Percentiles rank a stretch among this genome's conserved stretches.
These are phyloP conservation scores for Denticeps clupeoides DNA, from an alignment of 2,797 vertebrate genomes.

Conservation along the genomic window DNA sequence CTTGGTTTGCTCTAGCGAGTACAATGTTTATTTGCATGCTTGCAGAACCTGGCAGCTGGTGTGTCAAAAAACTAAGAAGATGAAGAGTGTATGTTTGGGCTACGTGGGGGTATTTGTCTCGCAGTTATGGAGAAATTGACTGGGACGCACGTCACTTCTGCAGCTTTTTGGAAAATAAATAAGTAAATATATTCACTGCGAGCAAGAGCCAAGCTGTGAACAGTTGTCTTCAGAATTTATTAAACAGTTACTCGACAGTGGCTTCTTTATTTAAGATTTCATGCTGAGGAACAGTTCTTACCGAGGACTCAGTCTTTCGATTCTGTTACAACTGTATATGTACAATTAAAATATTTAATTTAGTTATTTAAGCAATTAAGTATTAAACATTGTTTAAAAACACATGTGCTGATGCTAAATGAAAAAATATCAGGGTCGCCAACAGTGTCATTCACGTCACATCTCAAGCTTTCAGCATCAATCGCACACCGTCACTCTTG, in stretches of 20 bases:
- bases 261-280: neutral
- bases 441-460: no score
- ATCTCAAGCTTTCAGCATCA: no score
- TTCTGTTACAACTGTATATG: no score
- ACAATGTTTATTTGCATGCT: conserved; percentile 45
- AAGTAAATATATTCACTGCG: neutral
- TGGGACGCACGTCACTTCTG: neutral
- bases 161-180: neutral
- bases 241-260: neutral
- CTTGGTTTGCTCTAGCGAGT: conserved; percentile 51
- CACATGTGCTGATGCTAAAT: no score
- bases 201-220: neutral
- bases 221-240: neutral
- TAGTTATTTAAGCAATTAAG: no score
- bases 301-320: no score
- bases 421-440: no score
- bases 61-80: conserved; percentile 39
- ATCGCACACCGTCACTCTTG: no score
- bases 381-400: no score
- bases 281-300: neutral
- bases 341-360: no score
- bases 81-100: conserved; percentile 21
- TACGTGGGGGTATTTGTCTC: neutral
- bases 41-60: conserved; percentile 53
- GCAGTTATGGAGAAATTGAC: neutral